Base-by-base conservation (phyloP, 92 coral and sea anemone genomes). In the Siderastrea radians region DNA sequence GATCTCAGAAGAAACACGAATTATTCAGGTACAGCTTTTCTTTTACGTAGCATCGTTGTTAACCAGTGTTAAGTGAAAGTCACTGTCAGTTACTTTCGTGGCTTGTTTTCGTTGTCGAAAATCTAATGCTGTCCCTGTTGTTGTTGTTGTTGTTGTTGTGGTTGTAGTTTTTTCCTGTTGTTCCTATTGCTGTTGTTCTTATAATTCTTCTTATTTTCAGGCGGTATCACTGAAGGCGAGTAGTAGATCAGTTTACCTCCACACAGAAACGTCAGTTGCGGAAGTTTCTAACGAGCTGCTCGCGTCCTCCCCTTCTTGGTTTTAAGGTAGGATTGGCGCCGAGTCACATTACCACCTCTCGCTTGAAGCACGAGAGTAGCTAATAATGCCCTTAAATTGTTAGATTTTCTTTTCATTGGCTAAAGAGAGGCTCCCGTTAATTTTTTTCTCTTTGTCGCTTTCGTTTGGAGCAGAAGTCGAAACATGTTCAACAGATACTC, bases 261-360 rank as follows among this genome's bases (percentile, higher is more conserved):
- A 93, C 84, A 19, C 99, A 97, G 87, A 94, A 94, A 49, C 92
- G 99, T 78, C 96, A 89, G 68, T 93, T 97, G 66, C 89, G 95
- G 68, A 95, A 94, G 79, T 97, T 97, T 85, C 98, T 97, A 43
- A 97, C 99, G 15, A 97, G 99, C 55, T 97, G 98, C 52, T 97
- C 98, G 46, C 81, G 99, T 49, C 98, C 99, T 38, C 99, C 99
- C 1, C 93, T 97, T 6, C 94, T 97, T 54, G 99, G 99, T 9
- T 97, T 97, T 86, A 94, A 94, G 88, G 99, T 97, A 79, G 68
- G 95, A 1, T 26, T 26, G 38, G 38, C 38, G 38, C 38, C 38
- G 38, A 26, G 38, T 26, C 38, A 26, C 38, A 0, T 26, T 72
- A 60, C 17, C 12, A 8, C 73, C 49, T 55, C 2, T n/a, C 77